phyloP scores from a whole-genome alignment of 2,888 invertebrate species.

The Pterostichus madidus region DNA sequence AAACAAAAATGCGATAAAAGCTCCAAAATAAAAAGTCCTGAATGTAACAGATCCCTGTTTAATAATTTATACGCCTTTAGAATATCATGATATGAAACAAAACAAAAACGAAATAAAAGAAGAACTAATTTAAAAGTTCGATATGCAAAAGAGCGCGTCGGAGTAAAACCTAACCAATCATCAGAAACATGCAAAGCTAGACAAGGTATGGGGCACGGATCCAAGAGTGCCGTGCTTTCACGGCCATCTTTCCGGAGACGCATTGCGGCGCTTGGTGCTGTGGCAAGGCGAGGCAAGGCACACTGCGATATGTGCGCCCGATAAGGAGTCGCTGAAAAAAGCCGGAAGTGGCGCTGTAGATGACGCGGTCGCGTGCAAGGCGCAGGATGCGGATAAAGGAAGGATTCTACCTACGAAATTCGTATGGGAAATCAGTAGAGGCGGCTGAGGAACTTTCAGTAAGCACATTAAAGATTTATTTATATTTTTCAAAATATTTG shows the following conservation, averaged over 20 bases:
- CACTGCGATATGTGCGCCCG: slow-evolving; percentile 22
- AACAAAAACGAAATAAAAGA: slow-evolving; percentile 19
- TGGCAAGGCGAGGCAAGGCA: slow-evolving; percentile 9
- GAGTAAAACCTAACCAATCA: slow-evolving; percentile 13
- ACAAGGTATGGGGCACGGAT: slow-evolving; percentile 9
- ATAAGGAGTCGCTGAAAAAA: slow-evolving; percentile 43
- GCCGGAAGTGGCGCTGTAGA: slow-evolving; percentile 24
- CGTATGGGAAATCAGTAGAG: neutral
- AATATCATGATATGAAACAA: slow-evolving; percentile 25
- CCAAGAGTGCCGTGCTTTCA: slow-evolving; percentile 33
- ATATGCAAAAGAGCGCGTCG: slow-evolving; percentile 18
- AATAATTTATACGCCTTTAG: slow-evolving; percentile 29
- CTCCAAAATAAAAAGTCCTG: slow-evolving; percentile 2
- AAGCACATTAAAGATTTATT: too few species aligned
- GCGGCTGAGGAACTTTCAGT: too few species aligned
- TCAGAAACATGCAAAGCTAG: slow-evolving; percentile 34
- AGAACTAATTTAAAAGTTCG: slow-evolving; percentile 35
- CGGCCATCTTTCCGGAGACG: slow-evolving; percentile 55
- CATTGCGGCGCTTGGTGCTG: slow-evolving; percentile 39
- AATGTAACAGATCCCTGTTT: slow-evolving; percentile 29
- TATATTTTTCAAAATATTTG: too few species aligned
- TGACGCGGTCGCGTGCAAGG: slow-evolving; percentile 19
- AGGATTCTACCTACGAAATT: neutral
- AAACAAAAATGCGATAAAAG: neutral
- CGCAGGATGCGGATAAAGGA: slow-evolving; percentile 18